Conservation (phyloP, 1,140 invertebrate species). For the Nephila pilipes region DNA sequence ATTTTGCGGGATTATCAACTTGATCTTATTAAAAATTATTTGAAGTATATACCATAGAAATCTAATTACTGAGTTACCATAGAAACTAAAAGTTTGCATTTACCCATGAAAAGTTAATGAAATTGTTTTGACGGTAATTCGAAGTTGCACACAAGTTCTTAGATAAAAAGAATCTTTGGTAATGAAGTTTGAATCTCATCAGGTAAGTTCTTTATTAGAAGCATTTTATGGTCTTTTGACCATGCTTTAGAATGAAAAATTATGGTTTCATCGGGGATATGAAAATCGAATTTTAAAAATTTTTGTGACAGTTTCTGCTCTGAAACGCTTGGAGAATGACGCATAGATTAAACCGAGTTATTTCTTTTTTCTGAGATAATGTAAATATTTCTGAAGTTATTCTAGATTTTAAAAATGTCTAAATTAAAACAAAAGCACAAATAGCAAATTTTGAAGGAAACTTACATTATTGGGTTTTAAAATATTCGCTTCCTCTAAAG, state of each 20-base stretch:
- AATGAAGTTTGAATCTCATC: not conserved
- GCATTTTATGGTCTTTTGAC: not conserved
- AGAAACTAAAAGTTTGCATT: not conserved
- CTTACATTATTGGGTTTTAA: no score
- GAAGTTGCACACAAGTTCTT: not conserved
- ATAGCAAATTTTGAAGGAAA: no score
- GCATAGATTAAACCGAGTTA: no score
- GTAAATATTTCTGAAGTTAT: no score
- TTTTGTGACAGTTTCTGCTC: not conserved
- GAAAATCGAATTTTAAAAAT: not conserved
- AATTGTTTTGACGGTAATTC: not conserved
- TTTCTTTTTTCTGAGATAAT: no score
- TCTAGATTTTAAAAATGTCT: no score
- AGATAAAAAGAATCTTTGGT: not conserved
- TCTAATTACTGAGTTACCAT: not conserved
- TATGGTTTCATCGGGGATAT: not conserved
- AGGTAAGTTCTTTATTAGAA: not conserved
- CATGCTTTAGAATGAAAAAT: not conserved
- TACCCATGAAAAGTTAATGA: not conserved
- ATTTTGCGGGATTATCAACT: not conserved
- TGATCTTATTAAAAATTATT: not conserved
- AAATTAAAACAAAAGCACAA: no score
- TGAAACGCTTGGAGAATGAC: not conserved
- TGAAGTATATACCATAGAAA: not conserved
- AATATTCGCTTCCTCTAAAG: no score